Evolutionary conservation across 2,888 invertebrate genomes (phyloP), one percentile per base, ranked within the genome.

Genomic region (Spatulosminthurus flaviceps): DNA sequence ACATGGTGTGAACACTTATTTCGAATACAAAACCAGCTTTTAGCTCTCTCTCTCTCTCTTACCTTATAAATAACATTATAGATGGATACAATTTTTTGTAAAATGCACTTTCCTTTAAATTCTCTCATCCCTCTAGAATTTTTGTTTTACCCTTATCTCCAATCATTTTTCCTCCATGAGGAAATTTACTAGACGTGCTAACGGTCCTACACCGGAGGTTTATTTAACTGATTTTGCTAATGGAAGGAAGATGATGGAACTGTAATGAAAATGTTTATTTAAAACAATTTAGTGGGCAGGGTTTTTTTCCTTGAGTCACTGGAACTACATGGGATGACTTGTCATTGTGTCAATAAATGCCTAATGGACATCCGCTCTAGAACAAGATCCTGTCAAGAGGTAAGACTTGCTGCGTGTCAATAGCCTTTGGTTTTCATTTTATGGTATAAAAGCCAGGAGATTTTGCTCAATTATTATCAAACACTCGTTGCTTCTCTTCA

Each of bases 21-120:
- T 21, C 70, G 70, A 70, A 70, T 70, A 70, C 70, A 70, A 70
- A 70, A 70, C 41, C 41, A 41, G 70, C 16, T 70, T 70, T n/a
- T 5, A n/a, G n/a, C n/a, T n/a, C n/a, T n/a, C n/a, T n/a, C n/a
- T n/a, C n/a, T n/a, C 1, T 19, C n/a, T 51, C n/a, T 2, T 51
- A 51, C 16, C 51, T 51, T 51, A 51, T 51, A 51, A 51, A 51
- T 51, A 16, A 2, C 51, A 51, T 51, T 51, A 51, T 51, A 19
- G 51, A 16, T 41, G 41, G 41, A 41, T 41, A 19, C 16, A n/a
- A 34, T 34, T 51, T 51, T n/a, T 51, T 19, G n/a, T n/a, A 51
- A 16, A 51, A 13, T 19, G 16, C 16, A 51, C 51, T 51, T 51
- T 51, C 51, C 16, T 19, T 4, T 51, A 51, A 11, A 2, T n/a